Conservation (phyloP, 2,888 invertebrate species). For the Macaria notata region DNA sequence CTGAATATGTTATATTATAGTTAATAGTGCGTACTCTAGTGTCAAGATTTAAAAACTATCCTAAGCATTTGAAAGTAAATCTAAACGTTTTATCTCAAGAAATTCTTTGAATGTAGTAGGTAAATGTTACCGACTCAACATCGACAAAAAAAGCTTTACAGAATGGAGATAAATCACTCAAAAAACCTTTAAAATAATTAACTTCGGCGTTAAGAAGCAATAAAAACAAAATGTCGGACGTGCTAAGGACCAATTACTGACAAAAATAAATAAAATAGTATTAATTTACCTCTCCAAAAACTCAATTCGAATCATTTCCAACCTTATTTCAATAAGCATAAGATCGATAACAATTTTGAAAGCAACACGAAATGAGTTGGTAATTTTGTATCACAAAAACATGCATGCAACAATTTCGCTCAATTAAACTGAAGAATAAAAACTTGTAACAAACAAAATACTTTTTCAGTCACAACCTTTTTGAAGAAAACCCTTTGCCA, state of each 20-base stretch:
- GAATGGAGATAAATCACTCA: constrained; percentile 25
- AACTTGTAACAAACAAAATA: constrained; percentile 50
- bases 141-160: constrained; percentile 14
- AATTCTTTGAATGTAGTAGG: no score
- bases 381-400: constrained; percentile 48
- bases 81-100: no score
- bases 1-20: no score
- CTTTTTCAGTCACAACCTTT: constrained; percentile 12
- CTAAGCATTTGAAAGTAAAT: no score
- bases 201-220: constrained; percentile 27
- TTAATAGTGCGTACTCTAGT: no score
- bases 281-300: neutral
- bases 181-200: constrained; percentile 32
- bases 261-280: constrained; percentile 28
- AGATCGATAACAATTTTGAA: constrained; percentile 1
- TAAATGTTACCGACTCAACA: no score
- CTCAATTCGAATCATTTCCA: neutral
- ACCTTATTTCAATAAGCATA: constrained; percentile 9
- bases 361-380: constrained; percentile 3
- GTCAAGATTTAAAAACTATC: no score
- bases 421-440: constrained; percentile 71
- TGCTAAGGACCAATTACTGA: constrained; percentile 44
- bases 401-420: constrained; percentile 71
- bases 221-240: constrained; percentile 32
- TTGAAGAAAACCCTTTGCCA: neutral